Evolutionary conservation across 2,888 invertebrate species (phyloP).

Genomic region (Caenorhabditis uteleia): DNA sequence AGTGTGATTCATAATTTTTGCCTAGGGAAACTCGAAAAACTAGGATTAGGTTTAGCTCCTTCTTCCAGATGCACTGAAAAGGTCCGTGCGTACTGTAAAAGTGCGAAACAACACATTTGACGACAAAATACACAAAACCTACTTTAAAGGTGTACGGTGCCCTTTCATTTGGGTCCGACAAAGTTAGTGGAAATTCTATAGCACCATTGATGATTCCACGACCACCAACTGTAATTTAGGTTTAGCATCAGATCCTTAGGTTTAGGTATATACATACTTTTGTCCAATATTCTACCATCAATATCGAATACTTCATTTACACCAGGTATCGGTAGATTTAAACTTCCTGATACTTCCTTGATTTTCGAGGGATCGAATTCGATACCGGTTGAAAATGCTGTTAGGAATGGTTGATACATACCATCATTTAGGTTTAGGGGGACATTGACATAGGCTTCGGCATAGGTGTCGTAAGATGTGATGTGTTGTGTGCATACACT

Average conservation of each 20-base stretch:
- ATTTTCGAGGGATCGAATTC: slow-evolving; percentile 38
- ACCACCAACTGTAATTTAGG: slow-evolving; percentile 4
- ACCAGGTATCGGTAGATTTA: slow-evolving; percentile 24
- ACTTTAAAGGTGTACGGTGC: slow-evolving; percentile 24
- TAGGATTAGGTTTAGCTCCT: too few relatives aligned
- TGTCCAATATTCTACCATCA: slow-evolving; percentile 23
- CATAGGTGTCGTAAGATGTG: too few relatives aligned
- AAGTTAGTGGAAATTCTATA: slow-evolving; percentile 38
- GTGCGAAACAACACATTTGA: too few relatives aligned
- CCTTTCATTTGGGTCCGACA: slow-evolving; percentile 34
- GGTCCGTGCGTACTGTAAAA: too few relatives aligned
- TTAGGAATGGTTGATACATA: slow-evolving; percentile 16
- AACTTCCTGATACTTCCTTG: slow-evolving; percentile 19
- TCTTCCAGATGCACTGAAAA: too few relatives aligned
- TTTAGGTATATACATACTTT: slow-evolving; percentile 3
- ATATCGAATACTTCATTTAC: slow-evolving; percentile 38
- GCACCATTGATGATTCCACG: slow-evolving; percentile 27
- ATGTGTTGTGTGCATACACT: too few relatives aligned
- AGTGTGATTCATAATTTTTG: too few relatives aligned
- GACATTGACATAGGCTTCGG: slow-evolving; percentile 49
- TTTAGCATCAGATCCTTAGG: background rate
- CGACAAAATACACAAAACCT: too few relatives aligned
- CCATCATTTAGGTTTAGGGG: slow-evolving; percentile 4
- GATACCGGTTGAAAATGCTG: slow-evolving; percentile 1
- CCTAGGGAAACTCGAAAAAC: too few relatives aligned